Conservation (phyloP, 2,113 vertebrate species). For the Hystrix brachyura region DNA sequence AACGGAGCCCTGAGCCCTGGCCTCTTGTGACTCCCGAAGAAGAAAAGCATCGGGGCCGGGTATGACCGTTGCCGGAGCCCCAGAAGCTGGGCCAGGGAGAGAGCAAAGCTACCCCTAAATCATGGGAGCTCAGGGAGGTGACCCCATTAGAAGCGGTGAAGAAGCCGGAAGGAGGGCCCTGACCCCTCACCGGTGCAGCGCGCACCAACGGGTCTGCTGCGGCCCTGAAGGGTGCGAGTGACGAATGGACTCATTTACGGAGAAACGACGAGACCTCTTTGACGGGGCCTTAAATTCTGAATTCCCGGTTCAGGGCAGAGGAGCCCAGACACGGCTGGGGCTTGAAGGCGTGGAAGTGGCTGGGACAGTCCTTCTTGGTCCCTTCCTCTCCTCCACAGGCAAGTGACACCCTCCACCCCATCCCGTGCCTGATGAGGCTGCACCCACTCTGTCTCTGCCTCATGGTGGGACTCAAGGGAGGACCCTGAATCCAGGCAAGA, state of each 20-base stretch:
- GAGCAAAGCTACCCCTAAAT: not conserved
- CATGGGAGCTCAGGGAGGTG: not conserved
- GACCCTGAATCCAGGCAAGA: too few species aligned
- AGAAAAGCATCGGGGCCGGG: not conserved
- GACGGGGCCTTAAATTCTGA: slow-evolving; percentile 64
- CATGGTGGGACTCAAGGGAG: too few species aligned
- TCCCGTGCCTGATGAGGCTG: not conserved
- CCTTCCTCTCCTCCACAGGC: not conserved
- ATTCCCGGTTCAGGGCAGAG: slow-evolving; percentile 48
- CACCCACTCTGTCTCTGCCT: not conserved
- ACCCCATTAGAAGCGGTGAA: not conserved
- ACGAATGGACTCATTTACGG: slow-evolving; percentile 69
- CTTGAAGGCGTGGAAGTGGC: not conserved
- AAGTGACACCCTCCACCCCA: too few species aligned
- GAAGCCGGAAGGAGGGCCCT: not conserved
- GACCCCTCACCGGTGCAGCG: not conserved
- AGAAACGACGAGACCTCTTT: slow-evolving; percentile 62
- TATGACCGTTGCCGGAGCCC: not conserved
- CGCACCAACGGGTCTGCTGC: slow-evolving; percentile 15
- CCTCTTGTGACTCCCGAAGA: not conserved
- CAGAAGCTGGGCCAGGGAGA: not conserved
- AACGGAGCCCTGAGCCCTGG: not conserved
- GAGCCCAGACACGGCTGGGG: not conserved
- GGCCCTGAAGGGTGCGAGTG: not conserved
- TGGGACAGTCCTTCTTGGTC: not conserved